Conservation (phyloP, 2,113 vertebrate species). For the Tychaedon coryphoeus region DNA sequence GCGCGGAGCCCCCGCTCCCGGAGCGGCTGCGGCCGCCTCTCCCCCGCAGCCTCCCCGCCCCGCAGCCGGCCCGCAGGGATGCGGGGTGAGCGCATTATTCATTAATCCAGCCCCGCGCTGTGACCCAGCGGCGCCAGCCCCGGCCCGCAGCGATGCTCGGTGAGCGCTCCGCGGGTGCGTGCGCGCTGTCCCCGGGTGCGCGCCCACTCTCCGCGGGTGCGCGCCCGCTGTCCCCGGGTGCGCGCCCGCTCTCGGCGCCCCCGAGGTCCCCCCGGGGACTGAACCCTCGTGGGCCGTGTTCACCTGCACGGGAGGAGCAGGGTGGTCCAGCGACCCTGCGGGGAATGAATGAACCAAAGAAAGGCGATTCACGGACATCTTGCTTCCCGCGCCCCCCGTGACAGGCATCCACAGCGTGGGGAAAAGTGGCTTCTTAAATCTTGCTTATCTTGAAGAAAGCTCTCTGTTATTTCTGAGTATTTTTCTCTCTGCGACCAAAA, state of each 20-base stretch:
- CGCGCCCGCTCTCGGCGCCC: constrained; percentile 3
- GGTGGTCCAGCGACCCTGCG: neutral
- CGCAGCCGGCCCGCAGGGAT: neutral
- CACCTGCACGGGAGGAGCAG: neutral
- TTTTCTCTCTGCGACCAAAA: neutral
- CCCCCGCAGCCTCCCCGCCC: neutral
- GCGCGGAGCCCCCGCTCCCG: neutral
- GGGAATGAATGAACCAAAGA: no score
- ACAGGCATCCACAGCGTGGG: neutral
- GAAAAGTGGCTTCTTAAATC: neutral
- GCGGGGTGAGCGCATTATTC: no score
- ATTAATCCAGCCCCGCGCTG: neutral
- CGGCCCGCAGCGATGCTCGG: neutral
- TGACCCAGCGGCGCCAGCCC: neutral
- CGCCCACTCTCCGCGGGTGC: constrained; percentile 49
- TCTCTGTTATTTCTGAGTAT: neutral
- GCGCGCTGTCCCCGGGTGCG: constrained; percentile 9
- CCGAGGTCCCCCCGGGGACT: neutral
- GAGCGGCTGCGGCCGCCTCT: neutral
- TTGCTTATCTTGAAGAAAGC: neutral
- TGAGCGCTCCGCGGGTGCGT: neutral
- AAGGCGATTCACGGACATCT: neutral
- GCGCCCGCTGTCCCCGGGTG: constrained; percentile 51
- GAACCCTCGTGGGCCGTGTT: neutral
- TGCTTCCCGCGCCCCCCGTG: neutral